Base-by-base conservation (phyloP, 2,888 invertebrate genomes). In the Scelioninae gen. 1 region DNA sequence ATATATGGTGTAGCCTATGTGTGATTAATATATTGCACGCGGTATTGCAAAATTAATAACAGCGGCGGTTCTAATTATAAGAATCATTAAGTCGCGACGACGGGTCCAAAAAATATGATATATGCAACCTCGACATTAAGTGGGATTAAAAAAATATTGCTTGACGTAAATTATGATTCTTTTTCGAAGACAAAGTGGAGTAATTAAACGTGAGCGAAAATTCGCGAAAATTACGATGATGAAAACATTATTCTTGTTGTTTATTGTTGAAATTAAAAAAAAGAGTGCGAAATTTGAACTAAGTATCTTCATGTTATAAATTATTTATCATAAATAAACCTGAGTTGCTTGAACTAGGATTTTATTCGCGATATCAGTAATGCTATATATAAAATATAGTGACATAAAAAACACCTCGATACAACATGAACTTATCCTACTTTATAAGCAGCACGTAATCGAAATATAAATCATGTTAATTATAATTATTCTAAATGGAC, bases 341-440 rank as follows among this genome's bases (percentile, higher is more conserved):
- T 9, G 51, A 65, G 65, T 51, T 51, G 51, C 23, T 51, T 65
- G 65, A 65, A 65, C 65, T 51, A 51, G 65, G 65, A 65, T 65
- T 51, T 65, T 65, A 65, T 65, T 51, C 65, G 38, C 47, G 11
- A 65, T 51, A 51, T 51, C 65, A 65, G 23, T 51, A 23, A 23
- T 38, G 65, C 65, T 65, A 65, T 51, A 65, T 65, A 51, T 51
- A 65, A 38, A 63, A 63, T 32, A 38, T 38, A 47, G 11, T 65
- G 51, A 51, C 65, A 65, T 49, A 65, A 65, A 65, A 65, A 49
- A 32, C 65, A 53, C 45, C 65, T 51, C 23, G 11, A 51, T 38
- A 51, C 15, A 63, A 63, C 7, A 31, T 49, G 51, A 65, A 63
- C 63, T 49, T 63, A 63, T 63, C 23, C 43, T 38, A 62, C 45